Base-by-base conservation (phyloP, 2,797 vertebrate genomes). In the Iguana delicatissima region DNA sequence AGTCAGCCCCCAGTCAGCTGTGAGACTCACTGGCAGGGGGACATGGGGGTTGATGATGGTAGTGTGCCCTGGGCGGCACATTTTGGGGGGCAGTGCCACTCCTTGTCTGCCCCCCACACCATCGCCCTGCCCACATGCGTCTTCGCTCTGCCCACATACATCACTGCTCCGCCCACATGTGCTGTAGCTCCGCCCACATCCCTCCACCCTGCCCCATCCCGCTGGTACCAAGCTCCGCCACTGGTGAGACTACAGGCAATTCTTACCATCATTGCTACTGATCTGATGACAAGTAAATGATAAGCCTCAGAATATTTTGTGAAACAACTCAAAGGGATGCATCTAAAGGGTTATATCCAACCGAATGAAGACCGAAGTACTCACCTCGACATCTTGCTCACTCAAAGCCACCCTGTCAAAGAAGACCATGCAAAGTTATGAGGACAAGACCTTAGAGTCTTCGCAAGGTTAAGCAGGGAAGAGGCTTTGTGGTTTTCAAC, bases 361-460 rank as follows among this genome's bases (percentile, higher is more conserved):
- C 24, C 74, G 57, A 1, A 9, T 20, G 35, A 1, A 16, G 26
- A 42, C 10, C 0, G 20, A 50, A 91, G 88, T 42, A 20, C 94
- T 95, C 90, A 96, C 96, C 96, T 96, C 96, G 86, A 96, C 89
- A 0, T 96, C 96, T 93, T 96, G 96, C 90, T 96, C 96, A 0
- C 96, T 96, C 94, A 96, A 89, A 93, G 93, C 83, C 79, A 89
- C 91, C 83, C 96, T 96, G 93, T 6, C 9, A 92, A 86, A 88
- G 91, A 89, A 95, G 67, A 96, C 85, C 42, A 72, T 6, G 29
- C 4, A 55, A 13, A 7, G 80, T 73, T n/a, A 79, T 95, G 86
- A 88, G 13, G 80, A 3, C 67, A 42, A 8, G 67, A 69, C 13
- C 24, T 3, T n/a, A 80, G 0, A 0, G 42, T 52, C 20, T 50